Evolutionary conservation across 1,140 invertebrate species (phyloP).

Genomic region (Atta texana): DNA sequence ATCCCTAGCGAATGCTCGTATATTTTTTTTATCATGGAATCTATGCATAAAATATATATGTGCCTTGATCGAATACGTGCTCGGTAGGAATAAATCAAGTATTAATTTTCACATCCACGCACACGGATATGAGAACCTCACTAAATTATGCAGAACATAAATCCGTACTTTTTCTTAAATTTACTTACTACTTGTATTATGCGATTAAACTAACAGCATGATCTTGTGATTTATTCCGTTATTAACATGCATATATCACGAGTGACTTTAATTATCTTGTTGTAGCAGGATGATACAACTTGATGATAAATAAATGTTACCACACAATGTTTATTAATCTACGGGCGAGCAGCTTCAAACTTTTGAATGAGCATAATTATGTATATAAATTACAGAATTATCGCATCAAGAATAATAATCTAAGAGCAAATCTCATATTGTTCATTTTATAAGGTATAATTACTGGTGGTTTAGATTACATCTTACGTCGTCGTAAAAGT

Average conservation of each 20-base stretch:
- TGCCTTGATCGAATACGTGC: slow-evolving; percentile 16
- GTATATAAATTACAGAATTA: neutral
- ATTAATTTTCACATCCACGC: neutral
- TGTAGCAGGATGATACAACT: neutral
- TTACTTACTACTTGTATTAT: neutral
- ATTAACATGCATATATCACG: neutral
- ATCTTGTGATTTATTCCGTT: slow-evolving; percentile 15
- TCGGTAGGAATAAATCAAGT: neutral
- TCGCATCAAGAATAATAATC: neutral
- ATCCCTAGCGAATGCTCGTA: neutral
- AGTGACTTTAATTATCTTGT: slow-evolving; percentile 4
- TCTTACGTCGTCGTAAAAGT: neutral
- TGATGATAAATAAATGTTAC: neutral
- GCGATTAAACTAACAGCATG: neutral
- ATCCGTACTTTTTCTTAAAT: neutral
- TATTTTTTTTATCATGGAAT: slow-evolving; percentile 14
- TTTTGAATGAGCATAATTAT: slow-evolving; percentile 10
- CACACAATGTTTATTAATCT: neutral
- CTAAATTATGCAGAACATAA: neutral
- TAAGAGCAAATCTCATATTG: neutral
- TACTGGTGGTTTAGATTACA: slow-evolving; percentile 24
- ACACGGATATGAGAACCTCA: neutral
- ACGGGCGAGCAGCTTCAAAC: neutral
- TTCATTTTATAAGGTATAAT: neutral
- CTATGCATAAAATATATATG: slow-evolving; percentile 17